Evolutionary conservation across 2,888 invertebrate genomes (phyloP).

Genomic region (Exephanes ischioxanthus): DNA sequence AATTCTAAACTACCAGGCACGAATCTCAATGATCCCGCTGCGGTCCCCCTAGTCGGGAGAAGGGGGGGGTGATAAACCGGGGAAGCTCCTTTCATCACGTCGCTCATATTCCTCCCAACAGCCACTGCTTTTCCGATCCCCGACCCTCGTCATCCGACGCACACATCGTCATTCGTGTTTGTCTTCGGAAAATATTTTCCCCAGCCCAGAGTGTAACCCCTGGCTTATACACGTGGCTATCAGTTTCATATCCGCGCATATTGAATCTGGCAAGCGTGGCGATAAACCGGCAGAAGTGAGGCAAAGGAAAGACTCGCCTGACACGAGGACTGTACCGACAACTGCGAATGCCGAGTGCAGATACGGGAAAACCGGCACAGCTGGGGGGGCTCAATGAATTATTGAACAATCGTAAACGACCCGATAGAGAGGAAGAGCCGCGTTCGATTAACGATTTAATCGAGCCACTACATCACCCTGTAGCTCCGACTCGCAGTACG

Average conservation of each 20-base stretch:
- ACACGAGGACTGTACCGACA: neutral
- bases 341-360: conserved; percentile 7
- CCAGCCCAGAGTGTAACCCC: neutral
- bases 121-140: conserved; percentile 4
- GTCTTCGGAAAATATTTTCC: conserved; percentile 58
- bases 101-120: neutral
- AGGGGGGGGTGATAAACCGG: neutral
- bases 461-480: conserved; percentile 39
- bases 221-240: conserved; percentile 24
- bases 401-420: conserved; percentile 72
- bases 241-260: conserved; percentile 47
- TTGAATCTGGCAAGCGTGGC: conserved; percentile 29
- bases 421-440: conserved; percentile 61
- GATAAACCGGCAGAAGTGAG: conserved; percentile 27
- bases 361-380: neutral
- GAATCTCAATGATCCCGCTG: neutral
- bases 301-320: conserved; percentile 15
- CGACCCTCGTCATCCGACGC: conserved; percentile 6
- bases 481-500: conserved; percentile 45
- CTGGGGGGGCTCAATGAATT: conserved; percentile 61
- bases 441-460: conserved; percentile 72
- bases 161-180: conserved; percentile 41
- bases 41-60: neutral
- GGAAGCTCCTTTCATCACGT: conserved; percentile 24
- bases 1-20: conserved; percentile 39